Conservation (phyloP, 2,888 invertebrate species). For the Hymenopus coronatus region DNA sequence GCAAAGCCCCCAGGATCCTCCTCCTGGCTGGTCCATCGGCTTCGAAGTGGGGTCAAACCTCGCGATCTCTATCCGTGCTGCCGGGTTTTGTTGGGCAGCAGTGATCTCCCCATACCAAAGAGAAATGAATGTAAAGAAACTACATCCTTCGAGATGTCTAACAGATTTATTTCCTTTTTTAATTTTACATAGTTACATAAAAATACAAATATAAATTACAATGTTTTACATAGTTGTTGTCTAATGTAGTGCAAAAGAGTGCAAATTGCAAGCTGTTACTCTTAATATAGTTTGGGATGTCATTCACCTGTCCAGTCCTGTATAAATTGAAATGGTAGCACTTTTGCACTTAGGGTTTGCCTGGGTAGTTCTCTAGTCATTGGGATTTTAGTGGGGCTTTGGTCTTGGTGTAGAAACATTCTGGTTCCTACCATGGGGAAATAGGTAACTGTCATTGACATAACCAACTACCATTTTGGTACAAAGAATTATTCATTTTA, state of each 20-base stretch:
- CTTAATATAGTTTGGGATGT: slow-evolving; percentile 31
- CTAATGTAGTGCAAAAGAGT: slow-evolving; percentile 32
- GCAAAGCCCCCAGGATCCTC: slow-evolving; percentile 24
- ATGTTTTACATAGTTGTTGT: slow-evolving; percentile 35
- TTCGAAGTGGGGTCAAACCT: slow-evolving; percentile 28
- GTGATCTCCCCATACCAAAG: slow-evolving; percentile 40
- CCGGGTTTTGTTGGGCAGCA: slow-evolving; percentile 6
- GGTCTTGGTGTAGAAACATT: slow-evolving; percentile 35
- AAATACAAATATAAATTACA: slow-evolving; percentile 34
- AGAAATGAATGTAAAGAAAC: slow-evolving; percentile 34
- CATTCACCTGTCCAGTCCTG: slow-evolving; percentile 32
- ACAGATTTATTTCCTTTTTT: slow-evolving; percentile 30
- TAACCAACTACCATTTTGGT: slow-evolving; percentile 37
- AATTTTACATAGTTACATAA: slow-evolving; percentile 32
- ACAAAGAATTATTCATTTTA: slow-evolving; percentile 38
- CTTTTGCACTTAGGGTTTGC: slow-evolving; percentile 35
- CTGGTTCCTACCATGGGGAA: slow-evolving; percentile 36
- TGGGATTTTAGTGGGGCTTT: slow-evolving; percentile 33
- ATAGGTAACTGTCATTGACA: slow-evolving; percentile 26
- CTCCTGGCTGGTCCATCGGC: slow-evolving; percentile 4
- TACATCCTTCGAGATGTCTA: slow-evolving; percentile 31
- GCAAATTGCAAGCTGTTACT: slow-evolving; percentile 28
- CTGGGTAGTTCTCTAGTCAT: slow-evolving; percentile 37
- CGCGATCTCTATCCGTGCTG: slow-evolving; percentile 12
- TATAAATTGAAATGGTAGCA: slow-evolving; percentile 34